Evolutionary conservation across 2,888 invertebrate species (phyloP).

Genomic region (Odontomyia ornata): DNA sequence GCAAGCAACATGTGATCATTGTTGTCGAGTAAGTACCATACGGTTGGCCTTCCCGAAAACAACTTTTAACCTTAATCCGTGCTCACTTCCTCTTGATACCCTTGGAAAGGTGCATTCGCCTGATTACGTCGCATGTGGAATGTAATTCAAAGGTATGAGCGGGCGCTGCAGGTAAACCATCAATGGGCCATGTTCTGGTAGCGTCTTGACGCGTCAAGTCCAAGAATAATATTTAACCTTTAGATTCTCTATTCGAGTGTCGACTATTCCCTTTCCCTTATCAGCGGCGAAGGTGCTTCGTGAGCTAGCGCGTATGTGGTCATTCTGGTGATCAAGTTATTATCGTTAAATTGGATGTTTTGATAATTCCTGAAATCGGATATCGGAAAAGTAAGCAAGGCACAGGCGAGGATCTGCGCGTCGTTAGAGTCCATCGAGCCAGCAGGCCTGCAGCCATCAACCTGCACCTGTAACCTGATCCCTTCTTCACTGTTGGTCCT

Average conservation of each 20-base stretch:
- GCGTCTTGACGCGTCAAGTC: too few relatives aligned
- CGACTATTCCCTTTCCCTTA: too few relatives aligned
- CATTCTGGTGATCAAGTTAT: slow-evolving; percentile 46
- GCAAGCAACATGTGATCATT: slow-evolving; percentile 10
- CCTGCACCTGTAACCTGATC: slow-evolving; percentile 38
- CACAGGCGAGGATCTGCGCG: neutral
- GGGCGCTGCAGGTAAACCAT: too few relatives aligned
- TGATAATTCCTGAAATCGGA: slow-evolving; percentile 47
- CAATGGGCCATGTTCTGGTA: too few relatives aligned
- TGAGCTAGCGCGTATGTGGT: neutral
- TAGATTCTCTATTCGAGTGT: too few relatives aligned
- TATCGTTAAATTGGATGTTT: slow-evolving; percentile 45
- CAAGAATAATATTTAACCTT: too few relatives aligned
- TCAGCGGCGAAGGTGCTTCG: neutral
- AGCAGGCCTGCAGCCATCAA: slow-evolving; percentile 11
- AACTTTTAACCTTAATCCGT: slow-evolving; percentile 36
- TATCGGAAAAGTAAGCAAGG: slow-evolving; percentile 25
- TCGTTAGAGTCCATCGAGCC: neutral
- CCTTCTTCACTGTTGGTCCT: slow-evolving; percentile 39
- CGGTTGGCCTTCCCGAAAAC: slow-evolving; percentile 15
- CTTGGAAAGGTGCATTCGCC: slow-evolving; percentile 29
- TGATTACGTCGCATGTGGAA: neutral
- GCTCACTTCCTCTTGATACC: slow-evolving; percentile 34
- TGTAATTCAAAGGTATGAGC: too few relatives aligned
- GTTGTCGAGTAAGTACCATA: slow-evolving; percentile 6